Evolutionary conservation across 2,797 vertebrate genomes (phyloP), one percentile per base, ranked within the genome.

Genomic region (Tachyglossus aculeatus): DNA sequence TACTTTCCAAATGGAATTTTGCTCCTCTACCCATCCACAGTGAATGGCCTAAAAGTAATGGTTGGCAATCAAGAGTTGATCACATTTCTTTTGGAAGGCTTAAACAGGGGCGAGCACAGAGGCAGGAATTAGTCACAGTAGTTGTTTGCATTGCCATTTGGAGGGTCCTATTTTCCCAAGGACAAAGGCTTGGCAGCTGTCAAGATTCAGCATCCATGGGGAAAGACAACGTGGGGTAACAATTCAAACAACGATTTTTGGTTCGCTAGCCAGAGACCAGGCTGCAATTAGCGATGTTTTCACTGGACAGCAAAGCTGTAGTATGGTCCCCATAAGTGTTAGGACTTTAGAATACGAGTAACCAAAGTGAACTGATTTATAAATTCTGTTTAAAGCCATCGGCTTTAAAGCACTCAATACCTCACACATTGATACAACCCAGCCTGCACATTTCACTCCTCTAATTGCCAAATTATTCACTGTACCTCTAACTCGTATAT

Each of bases 91-190:
- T 83, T 43, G 1, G 4, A 48, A 64, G 53, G 61, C 61, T 37
- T 68, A 78, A 81, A 78, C 34, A 34, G 13, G 81, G 73, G 57
- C 70, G 77, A 79, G 80, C 63, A 77, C 54, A 54, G 27, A 57
- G 52, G 59, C 67, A 9, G 64, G 14, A 57, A 37, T 48, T 69
- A 67, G 79, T 73, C 79, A 51, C 67, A 63, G 54, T 10, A 27
- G 74, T 68, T 36, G 36, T 50, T 72, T 36, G 18, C 19, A 41
- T 13, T 67, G 67, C 61, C 58, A 74, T 77, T 79, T 76, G 64
- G 65, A 79, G 66, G 74, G 48, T 71, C 41, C 71, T 50, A 36
- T 56, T 85, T 78, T 22, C 48, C 56, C 70, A n/a, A 39, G 19
- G 16, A 32, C 45, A 66, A 57, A 61, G 82, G 62, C 12, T 56